Base-by-base conservation (phyloP, 2,888 invertebrate genomes). In the Sympetrum striolatum region DNA sequence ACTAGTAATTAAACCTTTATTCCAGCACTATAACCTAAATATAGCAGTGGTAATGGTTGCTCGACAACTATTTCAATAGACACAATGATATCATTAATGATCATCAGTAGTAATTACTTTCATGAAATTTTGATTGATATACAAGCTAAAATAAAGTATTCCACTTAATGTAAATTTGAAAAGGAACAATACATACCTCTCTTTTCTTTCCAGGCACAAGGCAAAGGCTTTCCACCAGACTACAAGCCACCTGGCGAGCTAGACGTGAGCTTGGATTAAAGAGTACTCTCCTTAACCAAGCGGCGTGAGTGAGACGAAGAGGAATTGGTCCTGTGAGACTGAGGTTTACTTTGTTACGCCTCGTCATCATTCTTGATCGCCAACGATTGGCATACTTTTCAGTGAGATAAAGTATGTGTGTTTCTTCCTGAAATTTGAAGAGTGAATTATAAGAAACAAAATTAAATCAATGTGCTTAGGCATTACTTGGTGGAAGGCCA, bases 201-300 rank as follows among this genome's bases (percentile, higher is more conserved):
- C 96, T 96, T 92, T 96, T 96, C 0, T 97, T 94, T 91, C 96
- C 96, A 73, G 95, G 95, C 81, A 86, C 86, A 86, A 86, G 60
- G 64, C 86, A 86, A 14, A 86, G 86, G 37, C 86, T 96, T 93
- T 98, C 97, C 35, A 98, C 96, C 94, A 98, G 96, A 93, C 97
- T 97, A 92, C 98, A 98, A 15, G 98, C 97, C 60, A 98, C 96
- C 94, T 98, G 97, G 39, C 99, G 95, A 0, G 98, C 98, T 91
- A 98, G 96, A 90, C 98, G 96, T 0, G 98, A 98, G 93, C 98
- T 98, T 0, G 98, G 96, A 94, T 98, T 98, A 94, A 99, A 99
- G 92, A 99, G 95, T 12, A 98, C 97, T n/a, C 97, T 97, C 92
- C 98, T 97, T 91, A 99, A 94, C 99, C 99, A 99, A 0, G 97